Base-by-base conservation (phyloP, 2,113 vertebrate genomes). In the Notechis scutatus region DNA sequence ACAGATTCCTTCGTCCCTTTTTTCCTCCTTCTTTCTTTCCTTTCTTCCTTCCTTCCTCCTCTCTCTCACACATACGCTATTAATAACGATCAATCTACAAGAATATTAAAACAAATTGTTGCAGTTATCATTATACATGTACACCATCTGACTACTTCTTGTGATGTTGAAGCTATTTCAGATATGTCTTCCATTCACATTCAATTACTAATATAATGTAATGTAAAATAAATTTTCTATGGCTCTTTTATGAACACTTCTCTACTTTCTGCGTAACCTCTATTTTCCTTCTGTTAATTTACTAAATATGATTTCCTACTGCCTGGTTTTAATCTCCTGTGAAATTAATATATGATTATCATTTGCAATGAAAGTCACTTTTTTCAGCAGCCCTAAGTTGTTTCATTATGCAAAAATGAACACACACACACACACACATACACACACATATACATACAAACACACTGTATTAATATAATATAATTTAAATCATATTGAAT, bases 311-410 rank as follows among this genome's bases (percentile, higher is more conserved):
- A 34, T 93, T 93, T 94, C 91, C 29, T 91, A 94, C 93, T 21
- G 69, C 94, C 56, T 94, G 88, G 88, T 96, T 96, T 89, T 96
- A 92, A 88, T 89, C 91, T 93, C 29, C 34, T 92, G 3, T 94
- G 91, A 90, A 21, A 59, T 89, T 95, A 94, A 95, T 97, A 96
- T 95, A 95, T 95, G 93, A 93, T 95, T 96, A 94, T 55, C 26
- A 18, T 85, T 56, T 90, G n/a, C 21, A 94, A 94, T 50, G 9
- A 54, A 95, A n/a, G 52, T 93, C 88, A 23, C 74, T 50, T 91
- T 93, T 50, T 29, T 93, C 90, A 93, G 21, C 24, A 85, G 93
- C 61, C 4, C 74, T 85, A 74, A 74, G 91, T 90, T 92, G 50
- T 81, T 93, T 92, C 88, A 94, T 95, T 95, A 92, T 81, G 0